phyloP scores from a whole-genome alignment of 2,888 invertebrate genomes.

The Caenorhabditis imperialis region DNA sequence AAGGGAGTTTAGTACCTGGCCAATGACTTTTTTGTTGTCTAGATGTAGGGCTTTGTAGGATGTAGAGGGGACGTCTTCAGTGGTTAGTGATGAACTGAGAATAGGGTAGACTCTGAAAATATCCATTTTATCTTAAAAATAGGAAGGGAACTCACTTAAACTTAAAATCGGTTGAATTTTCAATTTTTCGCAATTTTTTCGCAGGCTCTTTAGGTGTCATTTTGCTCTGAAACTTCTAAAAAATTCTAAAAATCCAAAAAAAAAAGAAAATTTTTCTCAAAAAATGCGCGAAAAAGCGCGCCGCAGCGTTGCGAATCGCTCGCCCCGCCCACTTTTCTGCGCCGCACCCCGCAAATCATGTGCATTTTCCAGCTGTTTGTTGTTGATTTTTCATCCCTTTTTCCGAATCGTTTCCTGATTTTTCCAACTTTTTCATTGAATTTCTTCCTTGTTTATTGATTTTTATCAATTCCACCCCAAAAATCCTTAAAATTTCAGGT shows the following conservation, averaged over 20 bases:
- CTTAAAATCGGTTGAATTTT: neutral
- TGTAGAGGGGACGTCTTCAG: constrained; percentile 17
- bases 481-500: too few relatives aligned
- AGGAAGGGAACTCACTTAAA: neutral
- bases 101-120: constrained; percentile 24
- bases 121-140: neutral
- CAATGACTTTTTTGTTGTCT: constrained; percentile 31
- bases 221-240: neutral
- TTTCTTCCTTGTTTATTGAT: constrained; percentile 21
- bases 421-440: neutral
- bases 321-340: constrained; percentile 31
- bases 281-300: constrained; percentile 10
- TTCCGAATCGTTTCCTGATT: too few relatives aligned
- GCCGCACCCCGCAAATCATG: constrained; percentile 27
- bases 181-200: constrained; percentile 27
- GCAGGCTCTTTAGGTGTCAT: constrained; percentile 38
- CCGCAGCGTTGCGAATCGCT: constrained; percentile 13
- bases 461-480: neutral
- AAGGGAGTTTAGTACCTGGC: constrained; percentile 10
- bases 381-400: neutral
- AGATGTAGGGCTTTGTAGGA: constrained; percentile 23
- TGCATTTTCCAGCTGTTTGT: constrained; percentile 44
- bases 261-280: neutral
- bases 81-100: constrained; percentile 14
- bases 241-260: neutral